These are phyloP conservation scores for Gavia stellata DNA, from an alignment of 2,113 vertebrate species.

Conservation along the genomic window DNA sequence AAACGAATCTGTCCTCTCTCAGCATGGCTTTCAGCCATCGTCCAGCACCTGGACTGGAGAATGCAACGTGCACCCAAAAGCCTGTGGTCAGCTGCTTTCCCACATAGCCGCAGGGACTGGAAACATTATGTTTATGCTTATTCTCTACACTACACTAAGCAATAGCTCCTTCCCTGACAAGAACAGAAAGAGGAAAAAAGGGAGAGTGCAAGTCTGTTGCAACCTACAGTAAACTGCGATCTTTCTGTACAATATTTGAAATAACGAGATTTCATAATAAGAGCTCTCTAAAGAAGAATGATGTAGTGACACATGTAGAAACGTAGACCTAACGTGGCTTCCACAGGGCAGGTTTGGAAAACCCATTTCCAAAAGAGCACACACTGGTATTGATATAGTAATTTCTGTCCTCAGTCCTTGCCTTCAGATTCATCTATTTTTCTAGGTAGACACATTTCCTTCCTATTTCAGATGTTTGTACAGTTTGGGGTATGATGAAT, in stretches of 20 bases:
- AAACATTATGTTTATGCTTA: not conserved
- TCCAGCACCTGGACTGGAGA: not conserved
- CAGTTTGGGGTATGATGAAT: not conserved
- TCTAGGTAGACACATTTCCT: not conserved
- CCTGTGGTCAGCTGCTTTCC: not conserved
- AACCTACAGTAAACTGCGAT: not conserved
- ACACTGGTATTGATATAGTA: not conserved
- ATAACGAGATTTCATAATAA: not conserved
- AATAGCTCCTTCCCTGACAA: not conserved
- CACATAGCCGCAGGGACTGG: accelerated
- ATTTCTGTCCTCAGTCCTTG: not conserved
- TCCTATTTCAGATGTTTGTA: not conserved
- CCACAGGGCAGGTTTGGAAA: not conserved
- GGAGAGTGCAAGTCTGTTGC: not conserved
- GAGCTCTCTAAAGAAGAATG: not conserved
- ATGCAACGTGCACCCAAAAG: accelerated
- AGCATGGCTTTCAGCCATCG: not conserved
- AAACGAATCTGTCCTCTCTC: not conserved
- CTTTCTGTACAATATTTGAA: not conserved
- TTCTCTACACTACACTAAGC: not conserved
- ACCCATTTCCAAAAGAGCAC: not conserved
- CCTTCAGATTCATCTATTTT: not conserved
- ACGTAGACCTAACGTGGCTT: not conserved
- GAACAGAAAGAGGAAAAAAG: not conserved
- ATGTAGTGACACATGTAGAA: not conserved